These are phyloP conservation scores for Diglossa cyanea DNA, from an alignment of 2,797 vertebrate species.

Conservation along the genomic window DNA sequence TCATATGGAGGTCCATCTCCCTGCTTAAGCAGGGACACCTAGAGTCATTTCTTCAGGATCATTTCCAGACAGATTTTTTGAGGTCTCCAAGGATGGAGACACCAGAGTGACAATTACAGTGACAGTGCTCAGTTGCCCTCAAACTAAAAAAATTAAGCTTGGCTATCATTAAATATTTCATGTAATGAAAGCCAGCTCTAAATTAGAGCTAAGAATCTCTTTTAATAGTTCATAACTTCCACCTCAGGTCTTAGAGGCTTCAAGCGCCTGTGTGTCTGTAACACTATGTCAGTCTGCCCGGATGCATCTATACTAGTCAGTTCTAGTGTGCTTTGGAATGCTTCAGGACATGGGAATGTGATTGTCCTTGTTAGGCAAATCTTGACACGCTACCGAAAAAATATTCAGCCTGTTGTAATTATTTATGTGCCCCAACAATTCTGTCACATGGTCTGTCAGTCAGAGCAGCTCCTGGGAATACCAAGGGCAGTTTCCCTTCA, in stretches of 20 bases:
- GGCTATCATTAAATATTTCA: background rate
- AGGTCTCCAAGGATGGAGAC: background rate
- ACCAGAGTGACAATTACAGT: background rate
- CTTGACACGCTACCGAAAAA: background rate
- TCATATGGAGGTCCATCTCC: background rate
- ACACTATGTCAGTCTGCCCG: background rate
- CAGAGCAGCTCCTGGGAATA: background rate
- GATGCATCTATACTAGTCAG: background rate
- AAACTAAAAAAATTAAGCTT: background rate
- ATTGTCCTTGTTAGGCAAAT: background rate
- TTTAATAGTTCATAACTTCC: background rate
- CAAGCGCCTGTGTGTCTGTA: background rate
- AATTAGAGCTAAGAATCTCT: background rate
- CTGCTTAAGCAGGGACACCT: background rate
- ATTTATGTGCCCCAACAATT: background rate
- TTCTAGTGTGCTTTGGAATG: background rate
- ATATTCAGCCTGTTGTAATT: background rate
- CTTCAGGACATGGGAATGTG: background rate
- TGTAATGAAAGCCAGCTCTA: background rate
- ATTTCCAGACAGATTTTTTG: background rate
- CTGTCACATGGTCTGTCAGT: background rate
- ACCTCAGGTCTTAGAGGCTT: background rate
- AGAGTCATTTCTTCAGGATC: background rate
- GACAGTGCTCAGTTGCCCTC: background rate
- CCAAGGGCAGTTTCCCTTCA: background rate